These are phyloP conservation scores for Erebia palarica DNA, from an alignment of 2,888 invertebrate species.

Conservation along the genomic window DNA sequence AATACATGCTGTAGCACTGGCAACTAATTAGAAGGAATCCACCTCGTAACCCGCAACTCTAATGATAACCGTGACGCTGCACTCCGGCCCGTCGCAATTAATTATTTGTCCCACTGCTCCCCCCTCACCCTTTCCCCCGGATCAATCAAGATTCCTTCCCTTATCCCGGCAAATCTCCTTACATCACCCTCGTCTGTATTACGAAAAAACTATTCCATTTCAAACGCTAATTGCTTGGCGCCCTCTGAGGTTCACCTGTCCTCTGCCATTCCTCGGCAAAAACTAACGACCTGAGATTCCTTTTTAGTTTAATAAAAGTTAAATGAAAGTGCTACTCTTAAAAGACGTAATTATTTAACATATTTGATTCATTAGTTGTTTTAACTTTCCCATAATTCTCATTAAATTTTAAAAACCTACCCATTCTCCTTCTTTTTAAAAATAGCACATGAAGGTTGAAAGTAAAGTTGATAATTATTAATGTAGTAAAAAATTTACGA, in stretches of 20 bases:
- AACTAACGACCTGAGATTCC: constrained; percentile 26
- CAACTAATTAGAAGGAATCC: constrained; percentile 9
- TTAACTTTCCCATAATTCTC: neutral
- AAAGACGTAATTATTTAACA: neutral
- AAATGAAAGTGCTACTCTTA: neutral
- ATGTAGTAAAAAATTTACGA: too few species aligned
- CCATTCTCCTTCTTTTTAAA: too few species aligned
- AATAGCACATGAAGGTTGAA: too few species aligned
- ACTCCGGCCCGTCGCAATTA: constrained; percentile 41
- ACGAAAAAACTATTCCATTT: constrained; percentile 39
- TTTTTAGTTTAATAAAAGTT: neutral
- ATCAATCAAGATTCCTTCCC: constrained; percentile 45
- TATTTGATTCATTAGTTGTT: neutral
- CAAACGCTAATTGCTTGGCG: constrained; percentile 40
- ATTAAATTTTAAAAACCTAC: too few species aligned
- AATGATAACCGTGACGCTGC: constrained; percentile 44
- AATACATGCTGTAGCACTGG: neutral
- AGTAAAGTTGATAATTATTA: too few species aligned
- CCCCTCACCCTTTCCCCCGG: constrained; percentile 29
- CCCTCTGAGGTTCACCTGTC: constrained; percentile 30
- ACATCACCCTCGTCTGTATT: constrained; percentile 32
- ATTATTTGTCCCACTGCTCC: constrained; percentile 41
- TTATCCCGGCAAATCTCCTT: constrained; percentile 35
- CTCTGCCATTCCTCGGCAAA: constrained; percentile 25
- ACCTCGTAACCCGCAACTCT: constrained; percentile 7